Percentiles rank a stretch among this genome's conserved stretches.
These are phyloP conservation scores for Sarcophaga variegata DNA, from an alignment of 2,888 invertebrate genomes.

Conservation along the genomic window DNA sequence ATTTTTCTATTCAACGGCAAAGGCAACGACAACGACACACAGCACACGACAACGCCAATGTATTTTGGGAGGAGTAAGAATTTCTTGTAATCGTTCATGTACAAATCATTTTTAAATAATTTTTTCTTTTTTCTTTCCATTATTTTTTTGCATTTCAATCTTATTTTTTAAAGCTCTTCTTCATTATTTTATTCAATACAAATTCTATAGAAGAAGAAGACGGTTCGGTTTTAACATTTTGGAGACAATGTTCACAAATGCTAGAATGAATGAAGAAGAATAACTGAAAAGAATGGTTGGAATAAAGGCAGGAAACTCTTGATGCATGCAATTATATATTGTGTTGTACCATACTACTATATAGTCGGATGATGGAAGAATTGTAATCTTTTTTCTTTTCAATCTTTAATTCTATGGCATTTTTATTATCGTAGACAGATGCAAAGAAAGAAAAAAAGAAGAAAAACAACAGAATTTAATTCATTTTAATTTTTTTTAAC, in stretches of 20 bases:
- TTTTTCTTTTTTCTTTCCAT: conserved; percentile 8
- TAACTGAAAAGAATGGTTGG: neutral
- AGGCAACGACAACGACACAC: neutral
- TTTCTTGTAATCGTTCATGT: conserved; percentile 60
- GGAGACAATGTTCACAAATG: conserved; percentile 45
- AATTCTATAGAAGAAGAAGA: conserved; percentile 48
- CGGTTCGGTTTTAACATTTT: conserved; percentile 13
- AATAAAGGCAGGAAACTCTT: conserved; percentile 38
- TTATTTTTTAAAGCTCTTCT: conserved; percentile 21
- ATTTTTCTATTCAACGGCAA: conserved; percentile 62
- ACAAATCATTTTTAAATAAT: conserved; percentile 56
- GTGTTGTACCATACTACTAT: neutral
- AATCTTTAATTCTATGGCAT: conserved; percentile 15
- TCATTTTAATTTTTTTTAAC: conserved; percentile 22
- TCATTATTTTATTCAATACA: conserved; percentile 58
- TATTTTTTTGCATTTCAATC: conserved; percentile 4
- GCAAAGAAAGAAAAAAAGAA: neutral
- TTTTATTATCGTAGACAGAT: neutral
- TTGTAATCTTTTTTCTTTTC: conserved; percentile 16
- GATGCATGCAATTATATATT: conserved; percentile 52
- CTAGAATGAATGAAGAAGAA: neutral
- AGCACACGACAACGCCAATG: neutral
- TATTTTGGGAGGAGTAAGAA: neutral
- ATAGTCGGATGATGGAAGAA: conserved; percentile 39
- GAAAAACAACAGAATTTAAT: conserved; percentile 37